Percentiles rank a stretch among this genome's conserved stretches.
Conservation (phyloP, 2,797 vertebrate genomes). For the Sebastes diaconus region DNA sequence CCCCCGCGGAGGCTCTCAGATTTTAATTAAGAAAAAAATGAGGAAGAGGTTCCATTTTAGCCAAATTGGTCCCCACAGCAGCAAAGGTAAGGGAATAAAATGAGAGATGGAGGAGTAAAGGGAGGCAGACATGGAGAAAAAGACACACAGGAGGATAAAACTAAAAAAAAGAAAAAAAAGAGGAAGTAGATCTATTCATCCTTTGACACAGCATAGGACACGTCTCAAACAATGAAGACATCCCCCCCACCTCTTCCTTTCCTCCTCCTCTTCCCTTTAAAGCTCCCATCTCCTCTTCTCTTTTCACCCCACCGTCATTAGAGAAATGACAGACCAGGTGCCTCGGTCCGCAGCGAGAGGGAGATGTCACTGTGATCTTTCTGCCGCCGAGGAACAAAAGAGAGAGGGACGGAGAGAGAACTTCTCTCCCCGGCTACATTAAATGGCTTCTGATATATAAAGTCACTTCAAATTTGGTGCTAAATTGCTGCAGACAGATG, state of each 20-base stretch:
- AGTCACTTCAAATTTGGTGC: constrained; percentile 75
- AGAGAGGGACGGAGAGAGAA: constrained; percentile 64
- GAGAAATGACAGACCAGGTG: constrained; percentile 74
- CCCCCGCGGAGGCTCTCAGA: constrained; percentile 78
- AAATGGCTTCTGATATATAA: constrained; percentile 73
- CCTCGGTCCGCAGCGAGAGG: constrained; percentile 48
- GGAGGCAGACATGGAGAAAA: constrained; percentile 66
- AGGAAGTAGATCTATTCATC: constrained; percentile 61
- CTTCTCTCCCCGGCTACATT: constrained; percentile 59
- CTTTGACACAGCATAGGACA: constrained; percentile 68
- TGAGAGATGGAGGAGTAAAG: constrained; percentile 71
- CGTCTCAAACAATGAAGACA: constrained; percentile 73
- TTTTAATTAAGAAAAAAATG: constrained; percentile 90
- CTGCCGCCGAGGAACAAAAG: constrained; percentile 59
- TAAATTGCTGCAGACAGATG: constrained; percentile 79
- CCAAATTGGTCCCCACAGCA: constrained; percentile 86
- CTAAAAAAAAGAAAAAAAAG: constrained; percentile 15
- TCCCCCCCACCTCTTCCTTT: neutral
- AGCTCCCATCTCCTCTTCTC: constrained; percentile 46
- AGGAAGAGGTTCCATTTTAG: constrained; percentile 87
- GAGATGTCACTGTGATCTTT: constrained; percentile 76
- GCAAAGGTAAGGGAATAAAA: constrained; percentile 78
- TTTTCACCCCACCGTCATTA: constrained; percentile 60
- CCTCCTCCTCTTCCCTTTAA: constrained; percentile 37
- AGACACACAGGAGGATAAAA: constrained; percentile 67